phyloP scores from a whole-genome alignment of 2,797 vertebrate species.

The Microhierax caerulescens region DNA sequence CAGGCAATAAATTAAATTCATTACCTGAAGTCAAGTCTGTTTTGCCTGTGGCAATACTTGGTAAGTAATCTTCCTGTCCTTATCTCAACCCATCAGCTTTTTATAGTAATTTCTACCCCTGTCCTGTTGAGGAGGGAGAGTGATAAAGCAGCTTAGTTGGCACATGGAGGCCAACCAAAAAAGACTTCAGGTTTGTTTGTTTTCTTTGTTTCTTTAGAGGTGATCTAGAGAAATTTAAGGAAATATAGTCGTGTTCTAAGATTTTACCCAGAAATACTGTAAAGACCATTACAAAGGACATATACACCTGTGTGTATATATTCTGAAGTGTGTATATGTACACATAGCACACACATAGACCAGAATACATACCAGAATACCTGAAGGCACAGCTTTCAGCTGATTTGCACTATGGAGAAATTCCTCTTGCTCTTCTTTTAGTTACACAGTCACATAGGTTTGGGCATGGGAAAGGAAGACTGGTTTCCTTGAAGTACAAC shows the following conservation, averaged over 20 bases:
- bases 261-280: neutral
- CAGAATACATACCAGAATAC: neutral
- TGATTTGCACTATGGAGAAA: fast-evolving
- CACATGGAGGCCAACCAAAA: too few species aligned
- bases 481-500: neutral
- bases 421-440: neutral
- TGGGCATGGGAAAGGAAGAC: neutral
- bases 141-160: too few species aligned
- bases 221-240: neutral
- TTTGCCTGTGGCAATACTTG: neutral
- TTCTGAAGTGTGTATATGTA: neutral
- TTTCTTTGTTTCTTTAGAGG: neutral
- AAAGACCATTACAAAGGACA: neutral
- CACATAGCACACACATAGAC: neutral
- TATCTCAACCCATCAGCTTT: neutral
- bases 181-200: neutral
- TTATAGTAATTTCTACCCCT: neutral
- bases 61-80: neutral
- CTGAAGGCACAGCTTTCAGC: neutral
- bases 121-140: too few species aligned
- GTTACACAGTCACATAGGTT: neutral
- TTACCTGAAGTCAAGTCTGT: neutral
- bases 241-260: neutral
- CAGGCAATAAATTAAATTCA: neutral
- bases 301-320: neutral